Evolutionary conservation across 23 tunicate species (phyloP), one percentile per base, ranked within the genome.

Genomic region (Trididemnum clinides): DNA sequence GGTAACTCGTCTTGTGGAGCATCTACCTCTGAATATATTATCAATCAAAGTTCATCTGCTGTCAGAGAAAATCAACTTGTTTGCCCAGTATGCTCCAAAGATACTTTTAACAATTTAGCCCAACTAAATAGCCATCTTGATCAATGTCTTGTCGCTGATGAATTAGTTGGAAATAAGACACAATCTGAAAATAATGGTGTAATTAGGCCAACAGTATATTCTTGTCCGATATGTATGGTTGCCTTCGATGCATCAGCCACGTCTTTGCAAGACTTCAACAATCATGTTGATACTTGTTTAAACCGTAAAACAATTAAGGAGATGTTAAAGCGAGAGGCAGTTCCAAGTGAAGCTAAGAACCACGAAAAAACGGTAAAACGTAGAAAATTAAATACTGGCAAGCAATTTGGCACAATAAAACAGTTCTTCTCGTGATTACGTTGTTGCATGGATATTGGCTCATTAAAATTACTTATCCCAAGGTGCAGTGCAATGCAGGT

Each of bases 231-330:
- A 51, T 92, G 97, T 66, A 30, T 26, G 63, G 88, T 51, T 0
- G 69, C 64, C 0, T 92, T 82, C 51, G 35, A 71, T 57, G 44
- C 78, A 15, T 25, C 85, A 30, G 33, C 77, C 3, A 82, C 90
- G 0, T 33, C 88, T 4, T 77, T 92, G 22, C 23, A 74, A 0
- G 33, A 72, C 39, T 87, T 92, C 51, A 92, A 92, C 77, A 27
- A 28, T 26, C 97, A 92, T 59, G 80, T 92, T 5, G 97, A 92
- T 49, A 51, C 90, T 0, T 94, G 98, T 71, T 57, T 94, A 31
- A 94, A 82, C 64, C 85, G 92, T 2, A 37, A 75, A 59, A 50
- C 80, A 18, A 89, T 94, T 30, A 75, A 58, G 1, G 84, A 89
- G 0, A 66, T 94, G 27, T 54, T 94, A 34, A 54, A 70, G 59